phyloP scores from a whole-genome alignment of 2,113 vertebrate genomes.

The Alligator sinensis region DNA sequence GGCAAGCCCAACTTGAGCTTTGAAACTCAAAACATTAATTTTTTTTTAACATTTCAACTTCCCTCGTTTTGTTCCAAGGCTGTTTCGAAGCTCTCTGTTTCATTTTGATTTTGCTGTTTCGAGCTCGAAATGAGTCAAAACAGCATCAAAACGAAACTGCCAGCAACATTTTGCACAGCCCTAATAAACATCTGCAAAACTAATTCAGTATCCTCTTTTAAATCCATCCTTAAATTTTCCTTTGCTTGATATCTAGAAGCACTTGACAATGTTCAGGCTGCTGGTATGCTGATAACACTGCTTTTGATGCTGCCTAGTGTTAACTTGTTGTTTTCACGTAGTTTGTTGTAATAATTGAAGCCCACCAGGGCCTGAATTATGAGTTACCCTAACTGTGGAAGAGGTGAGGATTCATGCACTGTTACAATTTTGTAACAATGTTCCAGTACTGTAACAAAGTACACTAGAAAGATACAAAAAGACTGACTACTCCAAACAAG shows the following conservation, averaged over 20 bases:
- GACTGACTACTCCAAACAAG: not conserved
- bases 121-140: too few relatives aligned
- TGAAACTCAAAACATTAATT: too few relatives aligned
- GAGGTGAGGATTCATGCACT: not conserved
- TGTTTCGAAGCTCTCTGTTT: too few relatives aligned
- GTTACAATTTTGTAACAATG: too few relatives aligned
- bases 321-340: not conserved
- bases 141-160: too few relatives aligned
- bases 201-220: not conserved
- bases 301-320: not conserved
- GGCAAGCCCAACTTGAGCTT: too few relatives aligned
- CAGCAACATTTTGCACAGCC: too few relatives aligned
- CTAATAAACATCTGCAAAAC: not conserved
- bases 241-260: constrained; percentile 2
- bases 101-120: too few relatives aligned
- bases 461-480: too few relatives aligned
- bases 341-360: not conserved
- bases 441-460: too few relatives aligned
- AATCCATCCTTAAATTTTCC: not conserved
- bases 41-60: too few relatives aligned
- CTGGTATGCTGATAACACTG: not conserved
- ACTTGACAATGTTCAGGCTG: not conserved
- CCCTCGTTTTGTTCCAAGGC: too few relatives aligned
- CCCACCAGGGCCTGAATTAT: not conserved
- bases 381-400: not conserved